Base-by-base conservation (phyloP, 2,113 vertebrate genomes). In the Columba janthina region DNA sequence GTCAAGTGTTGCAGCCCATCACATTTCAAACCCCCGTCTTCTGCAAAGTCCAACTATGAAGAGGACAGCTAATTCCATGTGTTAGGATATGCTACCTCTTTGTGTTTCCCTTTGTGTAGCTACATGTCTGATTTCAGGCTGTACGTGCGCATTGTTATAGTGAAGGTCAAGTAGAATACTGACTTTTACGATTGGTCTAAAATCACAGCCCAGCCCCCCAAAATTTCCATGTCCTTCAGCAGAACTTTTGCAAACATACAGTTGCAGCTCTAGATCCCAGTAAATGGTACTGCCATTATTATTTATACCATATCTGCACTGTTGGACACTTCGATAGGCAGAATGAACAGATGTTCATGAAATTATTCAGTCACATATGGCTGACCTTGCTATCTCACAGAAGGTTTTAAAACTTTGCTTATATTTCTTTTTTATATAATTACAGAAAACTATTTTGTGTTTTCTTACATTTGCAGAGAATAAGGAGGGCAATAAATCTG, bases 341-440 rank as follows among this genome's bases (percentile, higher is more conserved):
- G 62, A 88, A 76, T 32, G 67, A 95, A 61, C 75, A 92, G 85
- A 83, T 83, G 79, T 71, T 80, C 48, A 46, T 58, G 64, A 93
- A 76, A 94, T 86, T 89, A 90, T 88, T 93, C 72, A 80, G 28
- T 69, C 36, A n/a, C 46, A 40, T 61, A 44, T 51, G 40, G 38
- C 50, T 90, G 82, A 90, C 72, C 75, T 95, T 93, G 75, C 60
- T 71, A 83, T 74, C 46, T 73, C 90, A 53, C 26, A 57, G 74
- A 57, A 93, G 36, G 58, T 54, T 93, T 94, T 88, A 46, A 88
- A 91, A 74, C 50, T 57, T 29, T 56, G 29, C 18, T 93, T 93
- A 62, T 89, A 88, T 83, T 85, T 91, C 53, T 54, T 85, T 91
- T 91, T 80, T 58, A 83, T 85, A 66, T 48, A 89, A 92, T 91